Evolutionary conservation across 1,140 invertebrate species (phyloP), one percentile per base, ranked within the genome.

Genomic region (Belonocnema kinseyi): DNA sequence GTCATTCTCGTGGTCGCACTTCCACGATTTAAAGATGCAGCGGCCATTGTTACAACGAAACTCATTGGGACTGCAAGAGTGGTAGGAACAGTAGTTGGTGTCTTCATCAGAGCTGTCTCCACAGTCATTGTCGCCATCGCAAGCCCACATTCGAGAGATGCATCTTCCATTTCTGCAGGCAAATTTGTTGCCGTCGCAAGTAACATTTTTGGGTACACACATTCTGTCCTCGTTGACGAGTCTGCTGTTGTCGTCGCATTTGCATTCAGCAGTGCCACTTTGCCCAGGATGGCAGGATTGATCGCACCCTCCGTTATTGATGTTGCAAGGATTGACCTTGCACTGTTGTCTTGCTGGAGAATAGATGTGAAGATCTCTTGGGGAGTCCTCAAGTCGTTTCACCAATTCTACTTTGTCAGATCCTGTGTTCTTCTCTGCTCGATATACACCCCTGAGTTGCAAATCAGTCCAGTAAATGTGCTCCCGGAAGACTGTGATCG

Each of bases 391-490:
- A 14, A 98, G 91, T 11, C 97, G 93, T 88, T 97, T 97, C 0
- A 98, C 97, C 92, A 99, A 95, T 88, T 98, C 97, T 10, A 98
- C 93, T 94, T 98, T 97, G 82, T 98, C 96, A 3, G 96, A 96
- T 8, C 99, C 98, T 0, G 98, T 99, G 82, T 99, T 97, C 90
- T 99, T 99, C 85, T 99, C 97, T 0, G 98, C 98, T 74, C 98
- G 92, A 85, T 98, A 99, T 0, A 99, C 97, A 2, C 98, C 98
- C 33, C 97, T 92, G 0, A 99, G 88, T 87, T 98, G 98, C 51
- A 99, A 93, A 90, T 99, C 99, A 0, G 98, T 99, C 97, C 98
- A 99, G 89, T 99, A 99, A 71, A 99, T 98, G 87, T 97, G 98
- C 85, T 97, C 94, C 26, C 95, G 93, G 90, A 95, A 97, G 0